Evolutionary conservation across 2,113 vertebrate genomes (phyloP).

Genomic region (Tyrannus savana): DNA sequence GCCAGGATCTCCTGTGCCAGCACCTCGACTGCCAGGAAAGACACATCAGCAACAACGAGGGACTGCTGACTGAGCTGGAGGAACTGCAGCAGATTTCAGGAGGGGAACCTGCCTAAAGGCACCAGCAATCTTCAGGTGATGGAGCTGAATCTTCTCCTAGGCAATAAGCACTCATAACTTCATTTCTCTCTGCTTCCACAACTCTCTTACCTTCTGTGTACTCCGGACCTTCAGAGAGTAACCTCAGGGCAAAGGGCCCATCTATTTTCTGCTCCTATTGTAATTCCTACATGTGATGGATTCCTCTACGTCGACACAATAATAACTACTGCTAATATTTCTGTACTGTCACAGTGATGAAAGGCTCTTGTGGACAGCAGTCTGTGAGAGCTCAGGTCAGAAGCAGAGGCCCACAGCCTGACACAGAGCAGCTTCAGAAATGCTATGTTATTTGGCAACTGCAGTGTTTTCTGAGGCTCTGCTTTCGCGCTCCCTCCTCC

Average conservation of each 20-base stretch:
- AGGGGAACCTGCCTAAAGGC: background rate
- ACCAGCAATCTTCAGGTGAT: background rate
- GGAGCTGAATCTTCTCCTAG: background rate
- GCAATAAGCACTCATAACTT: background rate
- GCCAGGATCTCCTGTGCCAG: background rate
- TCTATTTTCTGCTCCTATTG: background rate
- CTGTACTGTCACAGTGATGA: background rate
- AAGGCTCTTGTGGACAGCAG: background rate
- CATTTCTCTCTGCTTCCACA: background rate
- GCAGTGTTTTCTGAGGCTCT: background rate
- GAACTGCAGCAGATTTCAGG: background rate
- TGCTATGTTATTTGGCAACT: slow-evolving; percentile 3
- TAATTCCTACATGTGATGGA: background rate
- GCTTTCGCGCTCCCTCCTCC: background rate
- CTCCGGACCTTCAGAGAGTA: background rate
- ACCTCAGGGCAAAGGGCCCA: background rate
- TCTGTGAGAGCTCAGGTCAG: background rate
- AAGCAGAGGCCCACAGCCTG: background rate
- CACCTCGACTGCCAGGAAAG: background rate
- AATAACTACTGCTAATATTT: background rate
- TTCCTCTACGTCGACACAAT: background rate
- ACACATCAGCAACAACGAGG: accelerated
- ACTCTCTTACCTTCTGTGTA: background rate
- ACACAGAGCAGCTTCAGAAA: background rate
- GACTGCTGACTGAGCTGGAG: background rate